These are phyloP conservation scores for Puffinus mauretanicus DNA, from an alignment of 2,113 vertebrate genomes.

Conservation along the genomic window DNA sequence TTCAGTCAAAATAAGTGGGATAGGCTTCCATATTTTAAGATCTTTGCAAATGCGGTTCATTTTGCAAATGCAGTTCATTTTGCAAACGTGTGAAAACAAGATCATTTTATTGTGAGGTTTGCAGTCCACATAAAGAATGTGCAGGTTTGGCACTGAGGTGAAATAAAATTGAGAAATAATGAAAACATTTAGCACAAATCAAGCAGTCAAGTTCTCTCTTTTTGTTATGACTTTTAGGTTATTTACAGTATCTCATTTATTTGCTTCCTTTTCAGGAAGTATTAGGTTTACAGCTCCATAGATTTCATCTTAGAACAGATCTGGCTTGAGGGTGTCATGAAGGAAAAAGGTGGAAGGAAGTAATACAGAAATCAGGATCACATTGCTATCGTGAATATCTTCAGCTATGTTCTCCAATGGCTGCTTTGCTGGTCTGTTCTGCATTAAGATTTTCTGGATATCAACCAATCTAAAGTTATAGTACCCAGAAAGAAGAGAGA, in stretches of 20 bases:
- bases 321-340: not conserved
- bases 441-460: not conserved
- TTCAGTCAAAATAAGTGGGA: not conserved
- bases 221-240: not conserved
- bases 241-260: not conserved
- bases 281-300: not conserved
- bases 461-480: not conserved
- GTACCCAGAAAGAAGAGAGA: not conserved
- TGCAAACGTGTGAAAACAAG: not conserved
- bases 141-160: not conserved
- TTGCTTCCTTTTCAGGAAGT: slow-evolving; percentile 24
- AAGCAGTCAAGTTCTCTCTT: not conserved
- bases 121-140: not conserved
- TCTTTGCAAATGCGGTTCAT: not conserved
- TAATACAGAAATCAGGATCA: not conserved
- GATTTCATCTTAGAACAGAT: not conserved
- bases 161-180: not conserved
- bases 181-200: not conserved
- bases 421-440: not conserved
- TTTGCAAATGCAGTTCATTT: not conserved
- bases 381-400: not conserved
- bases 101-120: not conserved
- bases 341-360: slow-evolving; percentile 32
- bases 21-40: not conserved
- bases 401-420: not conserved